Evolutionary conservation across 1,140 invertebrate genomes (phyloP).

Genomic region (Hyles euphorbiae): DNA sequence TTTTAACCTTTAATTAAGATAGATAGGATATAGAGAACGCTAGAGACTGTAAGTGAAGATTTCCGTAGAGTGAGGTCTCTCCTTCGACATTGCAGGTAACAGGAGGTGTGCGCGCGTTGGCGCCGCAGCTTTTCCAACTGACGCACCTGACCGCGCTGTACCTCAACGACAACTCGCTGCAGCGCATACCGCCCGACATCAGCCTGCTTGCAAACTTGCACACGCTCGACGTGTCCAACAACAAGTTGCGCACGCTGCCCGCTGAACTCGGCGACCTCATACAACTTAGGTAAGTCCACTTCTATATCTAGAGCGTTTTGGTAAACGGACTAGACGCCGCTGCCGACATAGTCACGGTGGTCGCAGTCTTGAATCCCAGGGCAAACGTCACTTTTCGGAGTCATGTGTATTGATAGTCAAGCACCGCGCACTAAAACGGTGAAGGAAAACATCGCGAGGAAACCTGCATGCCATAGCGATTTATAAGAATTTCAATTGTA

Average conservation of each 20-base stretch:
- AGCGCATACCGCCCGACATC: constrained; percentile 92
- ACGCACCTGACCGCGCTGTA: constrained; percentile 94
- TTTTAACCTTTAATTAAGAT: too few species aligned
- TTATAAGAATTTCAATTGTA: too few species aligned
- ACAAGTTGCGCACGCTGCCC: constrained; percentile 95
- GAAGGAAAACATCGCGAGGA: too few species aligned
- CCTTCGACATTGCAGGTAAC: constrained; percentile 71
- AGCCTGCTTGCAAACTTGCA: constrained; percentile 87
- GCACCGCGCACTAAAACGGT: too few species aligned
- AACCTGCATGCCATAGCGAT: too few species aligned
- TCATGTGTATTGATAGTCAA: too few species aligned
- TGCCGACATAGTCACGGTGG: too few species aligned
- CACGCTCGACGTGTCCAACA: constrained; percentile 93
- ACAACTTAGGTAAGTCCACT: constrained; percentile 83
- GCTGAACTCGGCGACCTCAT: constrained; percentile 97
- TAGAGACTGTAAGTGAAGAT: too few species aligned
- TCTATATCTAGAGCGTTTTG: background rate
- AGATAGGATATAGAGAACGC: too few species aligned
- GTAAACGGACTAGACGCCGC: too few species aligned
- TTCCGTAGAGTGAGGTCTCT: background rate
- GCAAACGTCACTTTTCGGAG: too few species aligned
- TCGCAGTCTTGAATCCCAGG: too few species aligned
- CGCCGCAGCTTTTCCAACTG: constrained; percentile 92
- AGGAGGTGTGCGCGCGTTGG: constrained; percentile 95
- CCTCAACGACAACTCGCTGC: constrained; percentile 95